phyloP scores from a whole-genome alignment of 1,140 invertebrate genomes.

The Trichoplusia ni region DNA sequence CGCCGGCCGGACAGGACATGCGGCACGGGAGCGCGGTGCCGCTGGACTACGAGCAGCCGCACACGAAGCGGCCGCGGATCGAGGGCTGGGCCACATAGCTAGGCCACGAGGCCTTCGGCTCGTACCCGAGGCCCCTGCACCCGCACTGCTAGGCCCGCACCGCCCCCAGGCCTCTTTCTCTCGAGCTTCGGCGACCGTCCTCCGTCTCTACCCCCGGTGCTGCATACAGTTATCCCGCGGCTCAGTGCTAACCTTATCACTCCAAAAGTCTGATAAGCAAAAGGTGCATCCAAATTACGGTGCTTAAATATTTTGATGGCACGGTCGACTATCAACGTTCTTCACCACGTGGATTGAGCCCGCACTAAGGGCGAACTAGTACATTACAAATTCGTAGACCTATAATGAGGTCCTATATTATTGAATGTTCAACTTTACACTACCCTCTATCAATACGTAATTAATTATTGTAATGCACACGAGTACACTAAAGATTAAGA shows the following conservation, averaged over 20 bases:
- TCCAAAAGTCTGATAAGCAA: constrained; percentile 45
- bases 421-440: constrained; percentile 61
- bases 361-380: constrained; percentile 10
- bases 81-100: constrained; percentile 94
- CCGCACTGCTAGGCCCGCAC: constrained; percentile 65
- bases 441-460: constrained; percentile 72
- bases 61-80: constrained; percentile 91
- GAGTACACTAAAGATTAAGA: constrained; percentile 65
- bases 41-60: constrained; percentile 90
- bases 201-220: constrained; percentile 20
- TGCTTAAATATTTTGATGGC: constrained; percentile 57
- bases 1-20: constrained; percentile 85
- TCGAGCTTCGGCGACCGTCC: constrained; percentile 58
- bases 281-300: constrained; percentile 55
- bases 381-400: constrained; percentile 26
- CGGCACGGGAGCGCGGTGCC: constrained; percentile 80
- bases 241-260: constrained; percentile 27
- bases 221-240: constrained; percentile 6
- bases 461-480: constrained; percentile 65
- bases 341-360: background rate
- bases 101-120: constrained; percentile 78
- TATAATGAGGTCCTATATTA: constrained; percentile 36
- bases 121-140: constrained; percentile 73
- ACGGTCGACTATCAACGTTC: constrained; percentile 42
- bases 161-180: constrained; percentile 35